phyloP scores from a whole-genome alignment of 2,797 vertebrate genomes.

The Sylvia borin region DNA sequence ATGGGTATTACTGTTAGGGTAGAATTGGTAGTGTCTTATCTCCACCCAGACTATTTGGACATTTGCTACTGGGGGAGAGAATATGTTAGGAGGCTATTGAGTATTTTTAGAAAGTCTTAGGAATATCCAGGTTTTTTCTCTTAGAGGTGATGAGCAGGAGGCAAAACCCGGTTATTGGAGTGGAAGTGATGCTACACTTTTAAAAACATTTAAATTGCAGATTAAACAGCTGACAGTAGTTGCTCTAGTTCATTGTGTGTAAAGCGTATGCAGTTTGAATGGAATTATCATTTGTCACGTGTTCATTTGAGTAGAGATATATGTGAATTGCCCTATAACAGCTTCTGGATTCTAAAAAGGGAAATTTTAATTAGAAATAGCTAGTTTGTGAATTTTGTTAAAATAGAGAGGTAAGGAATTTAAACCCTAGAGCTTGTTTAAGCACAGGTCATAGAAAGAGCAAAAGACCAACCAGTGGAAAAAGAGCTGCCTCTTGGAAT shows the following conservation, averaged over 20 bases:
- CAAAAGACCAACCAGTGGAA: background rate
- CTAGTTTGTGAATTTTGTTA: background rate
- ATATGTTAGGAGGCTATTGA: background rate
- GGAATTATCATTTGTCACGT: background rate
- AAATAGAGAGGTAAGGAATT: background rate
- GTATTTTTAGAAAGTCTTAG: background rate
- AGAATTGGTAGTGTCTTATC: background rate
- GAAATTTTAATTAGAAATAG: background rate
- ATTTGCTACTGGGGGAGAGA: rapidly evolving
- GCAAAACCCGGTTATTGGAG: background rate
- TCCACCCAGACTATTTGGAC: background rate
- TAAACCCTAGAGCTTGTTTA: background rate
- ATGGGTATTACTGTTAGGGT: background rate
- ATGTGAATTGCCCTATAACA: background rate
- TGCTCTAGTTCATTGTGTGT: background rate
- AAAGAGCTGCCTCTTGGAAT: background rate
- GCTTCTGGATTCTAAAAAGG: background rate
- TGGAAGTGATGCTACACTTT: background rate
- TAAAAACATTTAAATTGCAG: background rate
- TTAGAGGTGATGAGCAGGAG: background rate
- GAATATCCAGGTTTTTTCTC: background rate
- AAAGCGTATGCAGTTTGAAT: background rate
- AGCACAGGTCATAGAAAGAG: background rate
- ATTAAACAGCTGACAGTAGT: background rate
- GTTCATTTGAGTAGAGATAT: background rate